These are phyloP conservation scores for Callyntrura sp. DNA, from an alignment of 2,888 invertebrate genomes.

Conservation along the genomic window DNA sequence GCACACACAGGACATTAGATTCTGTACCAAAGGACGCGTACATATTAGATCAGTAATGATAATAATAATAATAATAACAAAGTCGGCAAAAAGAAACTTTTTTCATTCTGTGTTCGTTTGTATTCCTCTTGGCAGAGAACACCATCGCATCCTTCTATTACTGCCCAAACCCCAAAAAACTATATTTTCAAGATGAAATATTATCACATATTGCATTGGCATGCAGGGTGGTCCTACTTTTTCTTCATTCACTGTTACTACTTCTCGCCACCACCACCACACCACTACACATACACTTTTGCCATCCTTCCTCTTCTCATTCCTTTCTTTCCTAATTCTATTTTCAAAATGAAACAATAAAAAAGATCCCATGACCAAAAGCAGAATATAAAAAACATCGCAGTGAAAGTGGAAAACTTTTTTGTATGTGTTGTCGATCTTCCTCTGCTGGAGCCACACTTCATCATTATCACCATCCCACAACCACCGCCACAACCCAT, in stretches of 20 bases:
- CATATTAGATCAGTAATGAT: conserved; percentile 30
- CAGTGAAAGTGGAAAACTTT: conserved; percentile 8
- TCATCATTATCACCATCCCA: conserved; percentile 19
- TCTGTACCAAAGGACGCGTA: conserved; percentile 20
- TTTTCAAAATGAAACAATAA: conserved; percentile 63
- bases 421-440: background rate
- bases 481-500: background rate
- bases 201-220: conserved; percentile 62
- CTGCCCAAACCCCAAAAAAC: background rate
- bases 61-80: conserved; percentile 40
- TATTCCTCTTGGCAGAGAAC: conserved; percentile 24
- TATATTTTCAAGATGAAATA: conserved; percentile 32
- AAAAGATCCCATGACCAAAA: conserved; percentile 29
- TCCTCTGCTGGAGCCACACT: conserved; percentile 11
- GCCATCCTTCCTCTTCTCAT: conserved; percentile 22
- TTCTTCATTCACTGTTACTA: too few species aligned
- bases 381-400: background rate
- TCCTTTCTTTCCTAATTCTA: conserved; percentile 42
- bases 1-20: too few species aligned
- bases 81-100: conserved; percentile 31
- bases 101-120: conserved; percentile 18
- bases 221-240: conserved; percentile 55
- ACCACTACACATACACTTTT: background rate
- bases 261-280: too few species aligned
- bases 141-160: background rate